Evolutionary conservation across 2,888 invertebrate genomes (phyloP).

Genomic region (Drosophila macrospina): DNA sequence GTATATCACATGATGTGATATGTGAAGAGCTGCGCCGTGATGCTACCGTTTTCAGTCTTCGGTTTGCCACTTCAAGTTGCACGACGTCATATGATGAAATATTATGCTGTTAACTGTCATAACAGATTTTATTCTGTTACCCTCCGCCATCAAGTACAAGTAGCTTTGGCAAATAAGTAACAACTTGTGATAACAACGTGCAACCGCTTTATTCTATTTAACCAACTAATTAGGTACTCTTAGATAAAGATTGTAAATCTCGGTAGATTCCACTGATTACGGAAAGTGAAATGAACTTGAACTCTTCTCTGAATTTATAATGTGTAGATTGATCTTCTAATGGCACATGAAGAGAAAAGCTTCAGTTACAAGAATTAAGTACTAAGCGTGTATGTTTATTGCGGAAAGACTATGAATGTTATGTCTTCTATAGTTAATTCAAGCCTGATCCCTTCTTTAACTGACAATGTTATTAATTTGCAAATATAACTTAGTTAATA

Average conservation of each 20-base stretch:
- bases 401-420: no score
- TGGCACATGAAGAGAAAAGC: background rate
- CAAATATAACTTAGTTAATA: no score
- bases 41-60: conserved; percentile 5
- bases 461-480: no score
- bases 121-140: conserved; percentile 7
- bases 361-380: background rate
- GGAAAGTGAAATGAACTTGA: conserved; percentile 1
- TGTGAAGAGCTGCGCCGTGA: conserved; percentile 24
- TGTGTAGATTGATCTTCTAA: background rate
- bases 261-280: conserved; percentile 2
- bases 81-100: conserved; percentile 57
- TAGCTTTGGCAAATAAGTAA: conserved; percentile 33
- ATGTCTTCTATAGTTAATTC: no score
- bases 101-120: conserved; percentile 34
- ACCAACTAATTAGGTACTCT: conserved; percentile 40
- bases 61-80: conserved; percentile 51
- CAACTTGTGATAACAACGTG: conserved; percentile 38
- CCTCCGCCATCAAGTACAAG: conserved; percentile 12
- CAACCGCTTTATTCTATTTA: conserved; percentile 49
- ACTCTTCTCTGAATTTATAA: background rate
- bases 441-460: no score
- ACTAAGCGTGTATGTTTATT: no score
- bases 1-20: conserved; percentile 42
- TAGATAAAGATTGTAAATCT: conserved; percentile 20